phyloP scores from a whole-genome alignment of 1,140 invertebrate genomes.

The Megalonaias nervosa region DNA sequence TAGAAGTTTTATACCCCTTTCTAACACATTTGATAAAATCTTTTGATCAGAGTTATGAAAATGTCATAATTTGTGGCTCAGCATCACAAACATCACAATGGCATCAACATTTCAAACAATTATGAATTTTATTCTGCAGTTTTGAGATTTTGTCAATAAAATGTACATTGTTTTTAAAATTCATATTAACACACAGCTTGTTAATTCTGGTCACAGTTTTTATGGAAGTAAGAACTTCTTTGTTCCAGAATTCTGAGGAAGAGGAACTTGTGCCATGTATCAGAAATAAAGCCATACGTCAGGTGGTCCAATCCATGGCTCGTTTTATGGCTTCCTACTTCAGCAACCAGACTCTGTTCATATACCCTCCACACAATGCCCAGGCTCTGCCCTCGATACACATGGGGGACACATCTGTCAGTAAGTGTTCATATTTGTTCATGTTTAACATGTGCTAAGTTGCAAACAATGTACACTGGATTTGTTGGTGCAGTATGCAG shows the following conservation, averaged over 20 bases:
- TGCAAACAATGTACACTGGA: background rate
- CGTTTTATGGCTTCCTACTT: constrained; percentile 68
- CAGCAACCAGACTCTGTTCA: constrained; percentile 58
- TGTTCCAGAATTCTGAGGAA: constrained; percentile 42
- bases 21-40: no score
- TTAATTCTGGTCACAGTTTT: no score
- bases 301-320: constrained; percentile 62
- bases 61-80: no score
- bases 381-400: constrained; percentile 57
- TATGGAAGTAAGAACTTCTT: background rate
- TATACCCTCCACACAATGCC: constrained; percentile 64
- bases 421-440: constrained; percentile 41
- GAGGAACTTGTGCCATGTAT: constrained; percentile 60
- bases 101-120: no score
- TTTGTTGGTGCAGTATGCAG: no score
- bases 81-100: no score
- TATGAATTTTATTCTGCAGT: no score
- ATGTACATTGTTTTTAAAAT: no score
- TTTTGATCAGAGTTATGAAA: no score
- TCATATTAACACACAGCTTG: no score
- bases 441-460: background rate
- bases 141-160: no score
- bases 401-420: constrained; percentile 39
- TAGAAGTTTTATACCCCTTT: no score
- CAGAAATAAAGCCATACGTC: constrained; percentile 45